Evolutionary conservation across 2,113 vertebrate species (phyloP).

Genomic region (Chaenogobius annularis): DNA sequence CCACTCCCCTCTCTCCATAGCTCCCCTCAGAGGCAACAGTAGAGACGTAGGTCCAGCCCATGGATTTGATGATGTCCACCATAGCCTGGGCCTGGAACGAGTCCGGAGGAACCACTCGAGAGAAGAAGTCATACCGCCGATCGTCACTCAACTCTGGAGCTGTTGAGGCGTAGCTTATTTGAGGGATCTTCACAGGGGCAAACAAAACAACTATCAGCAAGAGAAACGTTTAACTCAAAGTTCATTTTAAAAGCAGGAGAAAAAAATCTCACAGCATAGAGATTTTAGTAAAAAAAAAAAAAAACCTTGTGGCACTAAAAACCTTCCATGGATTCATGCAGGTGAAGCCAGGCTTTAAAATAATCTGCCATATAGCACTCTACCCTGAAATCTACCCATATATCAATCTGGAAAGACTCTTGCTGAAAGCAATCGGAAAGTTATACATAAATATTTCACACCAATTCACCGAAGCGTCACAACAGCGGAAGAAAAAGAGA

Average conservation of each 20-base stretch:
- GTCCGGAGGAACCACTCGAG: constrained; percentile 95
- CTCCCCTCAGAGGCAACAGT: constrained; percentile 96
- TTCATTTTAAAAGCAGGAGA: not conserved
- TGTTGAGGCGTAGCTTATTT: constrained; percentile 97
- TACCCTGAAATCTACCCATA: too few relatives aligned
- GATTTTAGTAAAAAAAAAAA: too few relatives aligned
- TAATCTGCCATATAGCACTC: too few relatives aligned
- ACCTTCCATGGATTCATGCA: too few relatives aligned
- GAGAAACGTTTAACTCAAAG: not conserved
- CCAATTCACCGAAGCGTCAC: too few relatives aligned
- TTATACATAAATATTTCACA: too few relatives aligned
- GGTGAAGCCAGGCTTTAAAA: too few relatives aligned
- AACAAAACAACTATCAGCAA: not conserved
- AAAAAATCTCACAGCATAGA: not conserved
- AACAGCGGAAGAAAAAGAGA: too few relatives aligned
- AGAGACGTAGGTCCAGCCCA: constrained; percentile 97
- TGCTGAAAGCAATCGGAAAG: too few relatives aligned
- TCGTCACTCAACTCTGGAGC: constrained; percentile 97
- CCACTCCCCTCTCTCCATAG: constrained; percentile 97
- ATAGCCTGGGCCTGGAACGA: constrained; percentile 99
- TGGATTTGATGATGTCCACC: constrained; percentile 95
- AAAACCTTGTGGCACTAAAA: too few relatives aligned
- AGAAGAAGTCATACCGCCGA: constrained; percentile 98
- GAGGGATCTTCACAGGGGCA: constrained; percentile 85
- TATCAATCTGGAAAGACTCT: too few relatives aligned